Conservation (phyloP, 2,888 invertebrate species). For the Lamproptera curius region DNA sequence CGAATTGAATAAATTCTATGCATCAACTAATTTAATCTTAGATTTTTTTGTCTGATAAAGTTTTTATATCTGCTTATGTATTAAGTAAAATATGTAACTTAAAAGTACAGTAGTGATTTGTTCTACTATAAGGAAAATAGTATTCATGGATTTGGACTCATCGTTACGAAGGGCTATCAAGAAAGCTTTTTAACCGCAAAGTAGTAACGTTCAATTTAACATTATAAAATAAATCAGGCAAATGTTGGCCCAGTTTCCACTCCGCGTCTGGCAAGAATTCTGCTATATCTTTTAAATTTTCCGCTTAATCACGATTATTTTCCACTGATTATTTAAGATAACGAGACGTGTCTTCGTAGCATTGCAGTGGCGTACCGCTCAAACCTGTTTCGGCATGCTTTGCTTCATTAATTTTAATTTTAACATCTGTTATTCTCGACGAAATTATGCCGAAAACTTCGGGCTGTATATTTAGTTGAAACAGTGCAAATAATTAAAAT, state of each 20-base stretch:
- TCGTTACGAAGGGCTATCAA: no score
- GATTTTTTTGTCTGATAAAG: no score
- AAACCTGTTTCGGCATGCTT: conserved; percentile 1
- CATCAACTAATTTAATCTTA: no score
- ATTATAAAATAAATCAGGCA: conserved; percentile 43
- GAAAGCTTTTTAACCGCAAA: no score
- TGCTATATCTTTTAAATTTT: conserved; percentile 71
- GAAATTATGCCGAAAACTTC: background rate
- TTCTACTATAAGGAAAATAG: no score
- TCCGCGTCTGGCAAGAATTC: conserved; percentile 66
- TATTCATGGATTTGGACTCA: no score
- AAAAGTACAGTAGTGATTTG: no score
- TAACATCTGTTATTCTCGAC: background rate
- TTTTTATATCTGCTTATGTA: no score
- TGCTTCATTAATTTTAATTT: background rate
- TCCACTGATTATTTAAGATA: conserved; percentile 67
- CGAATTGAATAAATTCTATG: conserved; percentile 19
- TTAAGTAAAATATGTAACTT: no score
- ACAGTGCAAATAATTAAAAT: background rate
- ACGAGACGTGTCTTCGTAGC: conserved; percentile 38
- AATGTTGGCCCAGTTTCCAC: conserved; percentile 38
- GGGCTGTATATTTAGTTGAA: background rate
- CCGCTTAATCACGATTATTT: conserved; percentile 58
- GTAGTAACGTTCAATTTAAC: conserved; percentile 35
- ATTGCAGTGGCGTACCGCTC: conserved; percentile 2